Base-by-base conservation (phyloP, 2,888 invertebrate genomes). In the Tetropium fuscum region DNA sequence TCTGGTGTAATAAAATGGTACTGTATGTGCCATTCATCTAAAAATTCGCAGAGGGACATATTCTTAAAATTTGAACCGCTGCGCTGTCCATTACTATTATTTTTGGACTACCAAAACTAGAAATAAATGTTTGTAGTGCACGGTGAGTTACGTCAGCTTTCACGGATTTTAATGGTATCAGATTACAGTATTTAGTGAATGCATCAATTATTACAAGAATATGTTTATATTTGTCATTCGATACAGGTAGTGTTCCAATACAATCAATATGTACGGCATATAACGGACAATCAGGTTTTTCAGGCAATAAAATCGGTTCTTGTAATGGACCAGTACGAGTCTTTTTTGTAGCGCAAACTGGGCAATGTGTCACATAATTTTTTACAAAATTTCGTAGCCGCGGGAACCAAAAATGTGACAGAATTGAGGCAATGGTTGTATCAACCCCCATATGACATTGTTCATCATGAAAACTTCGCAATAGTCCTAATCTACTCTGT, bases 181-280 rank as follows among this genome's bases (percentile, higher is more conserved):
- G 38, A 7, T 54, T 15, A 30, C 63, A 61, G 27, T 57, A 65
- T 53, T 67, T 69, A 1, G 64, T 64, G 45, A 63, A 67, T n/a
- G 16, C 30, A 11, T 45, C 45, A 30, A 45, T 16, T 10, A 45
- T 45, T 10, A 11, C 10, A 15, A 45, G 15, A 18, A 45, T 45
- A 30, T 45, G 30, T 13, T 45, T 27, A 2, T 22, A 25, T 7
- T 25, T 20, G 8, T 44, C 44, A 11, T 44, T 44, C 11, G 25
- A 25, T 25, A 25, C 30, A 16, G 13, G 44, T 25, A 44, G 80
- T 4, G 78, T 78, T 0, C 78, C 78, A 3, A 80, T 51, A 53
- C 80, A 79, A 61, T 81, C 80, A 0, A 79, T 43, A 54, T 80
- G 79, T 7, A 81, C 18, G 0, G 78, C 79, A 45, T 80, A 74